Evolutionary conservation across 2,888 invertebrate genomes (phyloP).

Genomic region (Kuschelorhynchus macadamiae): DNA sequence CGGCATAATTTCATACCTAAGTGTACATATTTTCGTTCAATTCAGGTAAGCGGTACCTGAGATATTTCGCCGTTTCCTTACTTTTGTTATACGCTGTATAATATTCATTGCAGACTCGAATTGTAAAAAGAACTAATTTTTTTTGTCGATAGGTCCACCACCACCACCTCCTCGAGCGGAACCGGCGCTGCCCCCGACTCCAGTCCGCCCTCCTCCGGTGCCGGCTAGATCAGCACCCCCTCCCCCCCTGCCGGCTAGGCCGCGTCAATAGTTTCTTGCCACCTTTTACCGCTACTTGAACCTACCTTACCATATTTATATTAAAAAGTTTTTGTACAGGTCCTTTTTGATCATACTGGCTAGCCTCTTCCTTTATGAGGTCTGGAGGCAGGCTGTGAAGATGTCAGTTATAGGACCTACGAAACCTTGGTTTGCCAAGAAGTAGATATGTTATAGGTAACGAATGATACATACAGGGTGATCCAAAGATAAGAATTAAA

Average conservation of each 20-base stretch:
- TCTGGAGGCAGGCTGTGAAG: constrained; percentile 34
- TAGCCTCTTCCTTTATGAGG: constrained; percentile 36
- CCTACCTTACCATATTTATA: constrained; percentile 32
- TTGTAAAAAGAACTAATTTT: too few relatives aligned
- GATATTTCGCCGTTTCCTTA: too few relatives aligned
- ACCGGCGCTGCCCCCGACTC: constrained; percentile 74
- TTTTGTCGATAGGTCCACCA: constrained; percentile 65
- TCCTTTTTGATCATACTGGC: constrained; percentile 30
- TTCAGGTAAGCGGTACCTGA: too few relatives aligned
- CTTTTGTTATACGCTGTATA: too few relatives aligned
- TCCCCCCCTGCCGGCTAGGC: constrained; percentile 78
- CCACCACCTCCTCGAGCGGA: constrained; percentile 71
- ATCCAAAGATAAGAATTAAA: too few relatives aligned
- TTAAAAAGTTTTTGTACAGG: constrained; percentile 40
- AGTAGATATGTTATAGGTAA: not conserved
- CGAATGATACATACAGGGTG: too few relatives aligned
- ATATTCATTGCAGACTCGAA: too few relatives aligned
- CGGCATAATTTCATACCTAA: too few relatives aligned
- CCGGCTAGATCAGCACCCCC: constrained; percentile 73
- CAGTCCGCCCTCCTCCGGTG: constrained; percentile 70
- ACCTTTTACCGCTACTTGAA: constrained; percentile 18
- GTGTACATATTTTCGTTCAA: too few relatives aligned
- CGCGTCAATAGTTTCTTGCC: constrained; percentile 56
- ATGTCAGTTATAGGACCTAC: constrained; percentile 36
- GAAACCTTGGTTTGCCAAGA: constrained; percentile 32